Conservation (phyloP, 1,140 invertebrate genomes). For the Drosophila tsacasi region DNA sequence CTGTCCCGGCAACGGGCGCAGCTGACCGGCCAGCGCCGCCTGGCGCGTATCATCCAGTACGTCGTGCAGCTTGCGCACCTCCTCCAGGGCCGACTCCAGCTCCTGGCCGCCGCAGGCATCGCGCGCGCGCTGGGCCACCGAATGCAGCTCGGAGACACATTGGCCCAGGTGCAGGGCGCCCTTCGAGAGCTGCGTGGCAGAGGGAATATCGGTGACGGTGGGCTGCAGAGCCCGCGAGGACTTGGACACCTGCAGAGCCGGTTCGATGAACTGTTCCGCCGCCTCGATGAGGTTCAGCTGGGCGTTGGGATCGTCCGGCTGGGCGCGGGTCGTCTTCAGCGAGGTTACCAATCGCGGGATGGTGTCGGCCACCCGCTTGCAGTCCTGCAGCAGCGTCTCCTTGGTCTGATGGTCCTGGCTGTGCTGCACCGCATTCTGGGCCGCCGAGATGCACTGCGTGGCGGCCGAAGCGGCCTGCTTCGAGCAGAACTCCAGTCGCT, state of each 20-base stretch:
- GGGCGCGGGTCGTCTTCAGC: conserved; percentile 90
- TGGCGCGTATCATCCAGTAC: conserved; percentile 93
- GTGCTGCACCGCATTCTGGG: conserved; percentile 91
- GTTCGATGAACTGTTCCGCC: conserved; percentile 93
- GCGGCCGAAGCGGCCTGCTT: conserved; percentile 95
- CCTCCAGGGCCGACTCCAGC: conserved; percentile 92
- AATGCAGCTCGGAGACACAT: conserved; percentile 87
- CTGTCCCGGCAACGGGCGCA: conserved; percentile 94
- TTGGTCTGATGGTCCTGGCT: conserved; percentile 85
- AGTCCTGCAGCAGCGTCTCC: conserved; percentile 90
- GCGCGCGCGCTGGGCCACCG: conserved; percentile 92
- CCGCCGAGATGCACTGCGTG: conserved; percentile 95
- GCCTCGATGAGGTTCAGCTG: conserved; percentile 94
- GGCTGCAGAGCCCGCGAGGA: conserved; percentile 93
- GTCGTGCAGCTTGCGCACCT: conserved; percentile 91
- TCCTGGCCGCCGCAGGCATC: conserved; percentile 96
- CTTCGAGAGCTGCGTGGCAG: conserved; percentile 88
- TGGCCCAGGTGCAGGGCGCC: conserved; percentile 79
- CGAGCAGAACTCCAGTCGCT: conserved; percentile 91
- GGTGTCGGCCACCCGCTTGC: conserved; percentile 91
- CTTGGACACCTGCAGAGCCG: conserved; percentile 89
- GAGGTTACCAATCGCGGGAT: conserved; percentile 94
- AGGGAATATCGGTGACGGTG: conserved; percentile 92
- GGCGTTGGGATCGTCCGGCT: conserved; percentile 90
- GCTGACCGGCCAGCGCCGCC: conserved; percentile 89